Conservation (phyloP, 2,888 invertebrate genomes). For the Patella caerulea region DNA sequence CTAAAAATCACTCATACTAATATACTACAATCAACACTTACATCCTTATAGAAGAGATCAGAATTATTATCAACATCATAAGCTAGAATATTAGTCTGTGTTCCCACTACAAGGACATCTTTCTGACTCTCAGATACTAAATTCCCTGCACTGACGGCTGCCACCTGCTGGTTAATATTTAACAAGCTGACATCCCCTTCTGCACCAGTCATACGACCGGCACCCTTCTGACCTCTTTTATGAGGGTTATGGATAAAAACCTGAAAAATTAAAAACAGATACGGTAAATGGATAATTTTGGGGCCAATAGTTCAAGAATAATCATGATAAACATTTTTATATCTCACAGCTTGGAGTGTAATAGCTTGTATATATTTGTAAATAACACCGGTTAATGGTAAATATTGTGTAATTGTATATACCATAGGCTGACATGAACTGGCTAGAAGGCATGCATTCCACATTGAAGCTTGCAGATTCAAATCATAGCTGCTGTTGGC, state of each 20-base stretch:
- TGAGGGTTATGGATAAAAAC: constrained; percentile 89
- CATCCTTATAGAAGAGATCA: constrained; percentile 92
- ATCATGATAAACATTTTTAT: no score
- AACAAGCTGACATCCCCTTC: constrained; percentile 75
- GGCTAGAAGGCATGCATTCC: no score
- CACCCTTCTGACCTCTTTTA: constrained; percentile 76
- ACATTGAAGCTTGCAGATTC: no score
- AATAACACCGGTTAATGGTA: no score
- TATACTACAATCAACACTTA: constrained; percentile 55
- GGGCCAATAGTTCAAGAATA: no score
- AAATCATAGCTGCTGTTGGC: no score
- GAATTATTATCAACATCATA: constrained; percentile 93
- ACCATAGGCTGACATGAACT: no score
- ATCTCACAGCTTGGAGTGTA: no score
- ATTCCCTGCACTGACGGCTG: constrained; percentile 82
- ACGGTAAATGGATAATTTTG: no score
- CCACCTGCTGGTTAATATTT: constrained; percentile 85
- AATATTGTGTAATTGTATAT: no score
- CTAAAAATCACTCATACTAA: no score
- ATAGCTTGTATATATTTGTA: no score
- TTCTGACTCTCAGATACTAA: constrained; percentile 75
- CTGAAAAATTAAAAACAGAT: constrained; percentile 71
- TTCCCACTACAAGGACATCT: constrained; percentile 87
- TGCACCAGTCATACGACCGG: constrained; percentile 77
- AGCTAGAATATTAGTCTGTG: constrained; percentile 81